These are phyloP conservation scores for Neopelma chrysocephalum DNA, from an alignment of 2,797 vertebrate genomes.

Conservation along the genomic window DNA sequence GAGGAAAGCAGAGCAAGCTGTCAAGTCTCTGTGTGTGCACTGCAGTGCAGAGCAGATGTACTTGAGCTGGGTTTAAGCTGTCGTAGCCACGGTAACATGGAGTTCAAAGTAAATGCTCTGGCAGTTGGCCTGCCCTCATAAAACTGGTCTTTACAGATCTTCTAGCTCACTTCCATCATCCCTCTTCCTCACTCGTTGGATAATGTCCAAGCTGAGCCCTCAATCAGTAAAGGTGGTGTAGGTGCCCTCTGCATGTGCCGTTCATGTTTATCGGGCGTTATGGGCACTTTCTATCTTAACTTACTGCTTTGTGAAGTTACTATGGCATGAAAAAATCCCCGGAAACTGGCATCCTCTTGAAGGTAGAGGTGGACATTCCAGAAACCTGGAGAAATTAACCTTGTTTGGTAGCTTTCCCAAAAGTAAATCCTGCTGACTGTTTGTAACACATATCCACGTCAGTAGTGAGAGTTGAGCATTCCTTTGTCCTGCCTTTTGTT, in stretches of 20 bases:
- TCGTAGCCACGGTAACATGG: neutral
- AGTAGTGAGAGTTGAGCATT: neutral
- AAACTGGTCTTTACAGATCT: conserved; percentile 9
- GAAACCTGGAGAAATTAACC: neutral
- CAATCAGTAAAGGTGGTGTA: neutral
- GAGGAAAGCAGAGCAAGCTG: neutral
- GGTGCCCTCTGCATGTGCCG: neutral
- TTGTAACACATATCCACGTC: neutral
- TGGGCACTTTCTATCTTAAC: neutral
- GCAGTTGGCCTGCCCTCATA: neutral
- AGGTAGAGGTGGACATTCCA: neutral
- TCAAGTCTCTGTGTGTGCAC: neutral
- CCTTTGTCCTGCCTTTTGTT: neutral
- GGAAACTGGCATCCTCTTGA: neutral
- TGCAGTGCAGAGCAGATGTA: neutral
- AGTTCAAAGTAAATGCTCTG: conserved; percentile 26
- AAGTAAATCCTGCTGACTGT: neutral
- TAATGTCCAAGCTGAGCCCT: neutral
- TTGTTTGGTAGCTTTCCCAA: neutral
- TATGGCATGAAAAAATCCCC: neutral
- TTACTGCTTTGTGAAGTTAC: neutral
- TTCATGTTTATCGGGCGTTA: neutral
- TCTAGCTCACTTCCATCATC: neutral
- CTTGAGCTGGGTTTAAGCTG: neutral
- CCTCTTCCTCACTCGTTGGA: neutral